Percentiles rank a stretch among this genome's conserved stretches.
Evolutionary conservation across 2,113 vertebrate genomes (phyloP).

Genomic region (Corydoras sp.): DNA sequence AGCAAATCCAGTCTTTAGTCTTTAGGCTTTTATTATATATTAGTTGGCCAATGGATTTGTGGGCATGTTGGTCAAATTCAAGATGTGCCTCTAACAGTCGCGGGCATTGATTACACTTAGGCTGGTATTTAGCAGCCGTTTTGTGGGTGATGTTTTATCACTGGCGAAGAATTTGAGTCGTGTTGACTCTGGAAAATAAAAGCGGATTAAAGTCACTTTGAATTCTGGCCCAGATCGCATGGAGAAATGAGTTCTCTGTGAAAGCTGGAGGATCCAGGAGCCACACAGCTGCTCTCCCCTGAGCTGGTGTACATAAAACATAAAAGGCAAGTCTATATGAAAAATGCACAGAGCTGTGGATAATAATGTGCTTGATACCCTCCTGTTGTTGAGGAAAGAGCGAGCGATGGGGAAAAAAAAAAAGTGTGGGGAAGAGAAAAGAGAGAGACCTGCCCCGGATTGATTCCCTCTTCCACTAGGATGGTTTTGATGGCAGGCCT

Average conservation of each 20-base stretch:
- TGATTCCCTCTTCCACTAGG: slow-evolving; percentile 60
- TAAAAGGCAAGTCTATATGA: slow-evolving; percentile 71
- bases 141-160: slow-evolving; percentile 8
- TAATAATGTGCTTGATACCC: slow-evolving; percentile 69
- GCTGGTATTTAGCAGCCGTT: slow-evolving; percentile 16
- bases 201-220: slow-evolving; percentile 46
- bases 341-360: slow-evolving; percentile 71
- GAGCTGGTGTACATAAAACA: slow-evolving; percentile 71
- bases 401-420: background rate
- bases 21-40: no score
- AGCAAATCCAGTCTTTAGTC: no score
- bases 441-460: slow-evolving; percentile 60
- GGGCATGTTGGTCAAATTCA: no score
- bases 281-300: slow-evolving; percentile 70
- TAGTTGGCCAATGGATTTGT: no score
- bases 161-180: slow-evolving; percentile 8
- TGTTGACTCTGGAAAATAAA: slow-evolving; percentile 59
- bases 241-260: slow-evolving; percentile 64
- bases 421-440: slow-evolving; percentile 54
- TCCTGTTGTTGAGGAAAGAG: slow-evolving; percentile 53
- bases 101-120: no score
- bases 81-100: no score
- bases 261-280: slow-evolving; percentile 61
- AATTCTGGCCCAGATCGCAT: slow-evolving; percentile 63
- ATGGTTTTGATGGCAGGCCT: slow-evolving; percentile 64